Percentiles rank a stretch among this genome's conserved stretches.
Evolutionary conservation across 2,113 vertebrate genomes (phyloP).

Genomic region (Brachyistius frenatus): DNA sequence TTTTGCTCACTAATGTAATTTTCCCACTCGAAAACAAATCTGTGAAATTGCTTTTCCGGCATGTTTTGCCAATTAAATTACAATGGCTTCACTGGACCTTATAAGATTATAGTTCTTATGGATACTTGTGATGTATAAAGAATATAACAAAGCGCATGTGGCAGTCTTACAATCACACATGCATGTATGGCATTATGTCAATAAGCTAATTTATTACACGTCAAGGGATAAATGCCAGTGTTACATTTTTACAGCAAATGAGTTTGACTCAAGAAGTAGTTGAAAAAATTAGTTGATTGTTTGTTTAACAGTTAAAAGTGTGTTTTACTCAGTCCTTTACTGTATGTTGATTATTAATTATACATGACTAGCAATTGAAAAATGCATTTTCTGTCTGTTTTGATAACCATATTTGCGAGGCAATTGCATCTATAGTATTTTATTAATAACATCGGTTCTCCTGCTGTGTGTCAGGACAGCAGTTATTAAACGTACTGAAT

Average conservation of each 20-base stretch:
- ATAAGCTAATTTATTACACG: too few relatives aligned
- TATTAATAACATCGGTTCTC: too few relatives aligned
- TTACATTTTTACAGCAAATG: too few relatives aligned
- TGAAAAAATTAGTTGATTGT: too few relatives aligned
- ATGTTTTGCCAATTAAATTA: slow-evolving; percentile 38
- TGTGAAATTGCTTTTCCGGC: slow-evolving; percentile 25
- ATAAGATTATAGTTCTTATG: slow-evolving; percentile 13
- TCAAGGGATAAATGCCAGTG: too few relatives aligned
- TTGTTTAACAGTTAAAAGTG: too few relatives aligned
- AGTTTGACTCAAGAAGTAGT: too few relatives aligned
- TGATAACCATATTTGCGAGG: background rate
- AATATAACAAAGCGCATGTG: background rate
- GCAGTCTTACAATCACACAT: too few relatives aligned
- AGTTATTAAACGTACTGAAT: background rate
- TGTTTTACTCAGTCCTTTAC: too few relatives aligned
- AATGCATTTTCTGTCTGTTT: background rate
- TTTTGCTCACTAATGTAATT: slow-evolving; percentile 48
- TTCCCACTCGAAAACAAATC: slow-evolving; percentile 43
- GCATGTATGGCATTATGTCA: too few relatives aligned
- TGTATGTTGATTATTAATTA: too few relatives aligned
- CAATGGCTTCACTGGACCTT: background rate
- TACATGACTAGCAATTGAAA: background rate
- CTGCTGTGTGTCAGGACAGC: background rate
- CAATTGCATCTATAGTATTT: too few relatives aligned
- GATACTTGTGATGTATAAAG: slow-evolving; percentile 7